phyloP scores from a whole-genome alignment of 2,888 invertebrate species.

The Poecilobothrus nobilitatus region DNA sequence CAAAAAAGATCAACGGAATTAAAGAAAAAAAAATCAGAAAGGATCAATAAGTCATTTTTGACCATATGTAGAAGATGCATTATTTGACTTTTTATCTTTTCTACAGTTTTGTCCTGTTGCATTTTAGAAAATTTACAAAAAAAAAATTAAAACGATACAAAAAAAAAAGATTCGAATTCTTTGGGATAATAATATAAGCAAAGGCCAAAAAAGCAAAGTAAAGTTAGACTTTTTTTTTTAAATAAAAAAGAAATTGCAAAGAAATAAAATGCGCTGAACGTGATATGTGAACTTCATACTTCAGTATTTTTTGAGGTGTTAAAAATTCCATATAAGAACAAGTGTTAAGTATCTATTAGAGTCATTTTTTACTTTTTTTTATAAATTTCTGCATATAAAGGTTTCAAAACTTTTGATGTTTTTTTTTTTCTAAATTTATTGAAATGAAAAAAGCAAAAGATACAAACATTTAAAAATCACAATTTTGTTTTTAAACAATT shows the following conservation, averaged over 20 bases:
- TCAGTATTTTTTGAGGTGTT: not conserved
- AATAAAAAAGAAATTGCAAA: not conserved
- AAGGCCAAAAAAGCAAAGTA: not conserved
- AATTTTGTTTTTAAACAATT: not conserved
- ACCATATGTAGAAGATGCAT: not conserved
- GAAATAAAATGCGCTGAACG: not conserved
- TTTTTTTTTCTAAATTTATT: not conserved
- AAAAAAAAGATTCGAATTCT: no score
- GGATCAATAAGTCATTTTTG: constrained; percentile 6
- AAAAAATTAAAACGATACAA: no score
- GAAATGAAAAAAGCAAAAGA: not conserved
- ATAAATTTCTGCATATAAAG: not conserved
- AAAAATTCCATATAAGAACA: not conserved
- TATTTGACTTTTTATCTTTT: not conserved
- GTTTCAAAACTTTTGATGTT: not conserved
- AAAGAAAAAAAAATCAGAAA: not conserved
- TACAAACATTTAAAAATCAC: not conserved
- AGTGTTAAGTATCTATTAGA: not conserved
- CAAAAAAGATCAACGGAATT: not conserved
- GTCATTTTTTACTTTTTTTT: not conserved
- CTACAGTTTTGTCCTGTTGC: not conserved
- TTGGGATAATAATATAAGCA: not conserved
- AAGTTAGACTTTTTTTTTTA: not conserved
- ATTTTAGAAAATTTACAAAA: not conserved
- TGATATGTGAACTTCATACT: not conserved